A percentile compares a stretch with the other conserved stretches of the same genome.
phyloP scores from a whole-genome alignment of 2,888 invertebrate species.

The Dioctria rufipes region DNA sequence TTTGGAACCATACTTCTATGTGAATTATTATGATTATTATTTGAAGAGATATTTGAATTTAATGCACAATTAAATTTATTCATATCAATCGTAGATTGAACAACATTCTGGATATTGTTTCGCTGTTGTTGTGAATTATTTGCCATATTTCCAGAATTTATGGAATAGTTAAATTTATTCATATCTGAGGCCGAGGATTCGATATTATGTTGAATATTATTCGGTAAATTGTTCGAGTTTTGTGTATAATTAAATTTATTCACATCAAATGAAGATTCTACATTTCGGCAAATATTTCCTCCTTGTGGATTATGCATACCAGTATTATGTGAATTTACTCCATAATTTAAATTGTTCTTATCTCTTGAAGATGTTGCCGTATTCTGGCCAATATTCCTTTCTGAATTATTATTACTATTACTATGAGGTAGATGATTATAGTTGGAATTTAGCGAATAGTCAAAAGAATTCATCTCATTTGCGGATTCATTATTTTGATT shows the following conservation, averaged over 20 bases:
- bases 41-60: conserved; percentile 4
- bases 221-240: background rate
- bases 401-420: background rate
- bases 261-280: background rate
- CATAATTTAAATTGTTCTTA: conserved; percentile 3
- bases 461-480: conserved; percentile 3
- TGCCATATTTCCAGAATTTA: background rate
- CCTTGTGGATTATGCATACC: background rate
- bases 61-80: conserved; percentile 10
- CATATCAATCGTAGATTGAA: background rate
- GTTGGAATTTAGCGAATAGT: conserved; percentile 28
- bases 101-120: conserved; percentile 5
- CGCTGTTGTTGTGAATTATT: background rate
- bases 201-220: background rate
- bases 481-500: background rate
- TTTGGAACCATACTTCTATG: conserved; percentile 51
- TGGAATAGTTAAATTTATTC: conserved; percentile 28
- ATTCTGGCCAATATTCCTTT: conserved; percentile 2
- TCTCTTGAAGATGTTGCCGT: background rate
- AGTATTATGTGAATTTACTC: conserved; percentile 12
- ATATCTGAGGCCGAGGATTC: background rate
- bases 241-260: conserved; percentile 34
- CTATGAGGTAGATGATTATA: background rate
- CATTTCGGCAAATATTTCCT: conserved; percentile 18
- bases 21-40: conserved; percentile 16